Conservation (phyloP, 2,888 invertebrate species). For the Meta bourneti region DNA sequence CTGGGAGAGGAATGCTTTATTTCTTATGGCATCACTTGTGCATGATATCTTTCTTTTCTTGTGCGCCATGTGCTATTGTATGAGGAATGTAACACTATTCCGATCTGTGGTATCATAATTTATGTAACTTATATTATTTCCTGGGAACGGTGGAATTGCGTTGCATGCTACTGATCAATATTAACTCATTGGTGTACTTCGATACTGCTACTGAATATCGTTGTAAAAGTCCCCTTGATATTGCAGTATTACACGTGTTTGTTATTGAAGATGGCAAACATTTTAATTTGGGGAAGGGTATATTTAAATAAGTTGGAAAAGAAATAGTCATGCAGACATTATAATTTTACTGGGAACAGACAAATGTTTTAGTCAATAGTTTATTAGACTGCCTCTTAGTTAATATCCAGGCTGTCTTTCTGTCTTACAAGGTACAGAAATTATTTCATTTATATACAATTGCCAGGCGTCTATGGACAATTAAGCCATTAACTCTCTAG, state of each 20-base stretch:
- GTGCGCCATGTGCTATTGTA: neutral
- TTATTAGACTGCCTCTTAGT: too few relatives aligned
- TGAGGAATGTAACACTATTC: neutral
- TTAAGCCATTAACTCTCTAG: too few relatives aligned
- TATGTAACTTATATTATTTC: neutral
- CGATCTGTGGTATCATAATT: neutral
- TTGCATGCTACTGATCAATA: neutral
- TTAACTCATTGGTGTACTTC: neutral
- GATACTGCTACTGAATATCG: too few relatives aligned
- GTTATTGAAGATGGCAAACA: neutral
- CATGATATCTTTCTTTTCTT: neutral
- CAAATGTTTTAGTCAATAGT: too few relatives aligned
- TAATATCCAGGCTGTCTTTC: too few relatives aligned
- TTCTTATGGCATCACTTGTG: slow-evolving; percentile 14
- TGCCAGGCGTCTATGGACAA: too few relatives aligned
- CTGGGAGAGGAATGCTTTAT: slow-evolving; percentile 23
- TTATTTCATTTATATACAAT: too few relatives aligned
- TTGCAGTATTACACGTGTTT: too few relatives aligned
- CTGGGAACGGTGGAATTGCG: neutral
- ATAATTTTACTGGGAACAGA: too few relatives aligned
- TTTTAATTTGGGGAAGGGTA: neutral
- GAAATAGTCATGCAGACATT: too few relatives aligned
- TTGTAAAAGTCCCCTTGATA: too few relatives aligned
- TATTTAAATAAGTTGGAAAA: neutral
- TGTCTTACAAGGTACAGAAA: too few relatives aligned